These are phyloP conservation scores for Poeciliopsis retropinna DNA, from an alignment of 2,113 vertebrate genomes.

Conservation along the genomic window DNA sequence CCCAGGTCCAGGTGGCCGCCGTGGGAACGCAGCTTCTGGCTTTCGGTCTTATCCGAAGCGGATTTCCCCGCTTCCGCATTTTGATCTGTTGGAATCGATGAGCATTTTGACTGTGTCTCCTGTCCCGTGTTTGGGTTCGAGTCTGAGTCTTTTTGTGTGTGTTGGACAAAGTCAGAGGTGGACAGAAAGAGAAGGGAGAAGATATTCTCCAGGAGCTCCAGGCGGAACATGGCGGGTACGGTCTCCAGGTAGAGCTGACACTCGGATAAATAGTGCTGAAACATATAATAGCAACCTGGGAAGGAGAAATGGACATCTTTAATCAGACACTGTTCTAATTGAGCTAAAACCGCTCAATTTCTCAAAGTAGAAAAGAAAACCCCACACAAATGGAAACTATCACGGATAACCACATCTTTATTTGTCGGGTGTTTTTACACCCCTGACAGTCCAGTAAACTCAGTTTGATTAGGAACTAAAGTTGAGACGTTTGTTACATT, in stretches of 20 bases:
- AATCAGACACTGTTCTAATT: not conserved
- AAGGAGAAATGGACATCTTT: not conserved
- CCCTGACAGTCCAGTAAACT: no score
- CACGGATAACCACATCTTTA: no score
- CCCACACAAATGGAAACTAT: no score
- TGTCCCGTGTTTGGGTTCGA: slow-evolving; percentile 1
- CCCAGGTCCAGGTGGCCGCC: slow-evolving; percentile 79
- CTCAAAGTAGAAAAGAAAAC: no score
- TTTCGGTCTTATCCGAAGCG: slow-evolving; percentile 3
- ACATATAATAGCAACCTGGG: slow-evolving; percentile 81
- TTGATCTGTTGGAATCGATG: slow-evolving; percentile 1
- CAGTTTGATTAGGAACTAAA: no score
- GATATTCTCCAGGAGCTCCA: slow-evolving; percentile 97
- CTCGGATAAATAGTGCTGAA: slow-evolving; percentile 85
- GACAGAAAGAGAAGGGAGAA: slow-evolving; percentile 95
- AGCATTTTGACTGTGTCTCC: not conserved
- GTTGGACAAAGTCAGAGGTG: slow-evolving; percentile 82
- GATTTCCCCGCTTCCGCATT: slow-evolving; percentile 20
- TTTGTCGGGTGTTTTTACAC: no score
- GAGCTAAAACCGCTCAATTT: not conserved
- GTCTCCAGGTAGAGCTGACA: slow-evolving; percentile 89
- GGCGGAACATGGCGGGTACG: slow-evolving; percentile 85
- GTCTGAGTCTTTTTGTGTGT: slow-evolving; percentile 42
- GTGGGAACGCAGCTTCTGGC: slow-evolving; percentile 33
- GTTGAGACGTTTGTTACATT: no score